These are phyloP conservation scores for Subacronicta megacephala DNA, from an alignment of 2,888 invertebrate genomes.

Conservation along the genomic window DNA sequence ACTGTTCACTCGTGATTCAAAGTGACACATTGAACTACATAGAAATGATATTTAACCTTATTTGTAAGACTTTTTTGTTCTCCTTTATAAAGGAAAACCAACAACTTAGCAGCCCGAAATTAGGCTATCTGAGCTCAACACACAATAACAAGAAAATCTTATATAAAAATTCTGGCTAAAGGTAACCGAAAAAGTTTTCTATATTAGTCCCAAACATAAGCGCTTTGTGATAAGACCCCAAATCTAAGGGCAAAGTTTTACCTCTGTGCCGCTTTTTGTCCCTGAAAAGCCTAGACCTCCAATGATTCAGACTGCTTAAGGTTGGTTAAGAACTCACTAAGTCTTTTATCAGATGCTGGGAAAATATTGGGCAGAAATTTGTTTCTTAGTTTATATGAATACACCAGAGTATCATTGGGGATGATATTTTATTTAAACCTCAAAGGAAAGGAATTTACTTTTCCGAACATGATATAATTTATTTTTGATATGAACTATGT, in stretches of 20 bases:
- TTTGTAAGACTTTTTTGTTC: slow-evolving; percentile 3
- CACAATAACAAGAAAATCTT: slow-evolving; percentile 20
- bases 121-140: slow-evolving; percentile 1
- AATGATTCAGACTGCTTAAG: slow-evolving; percentile 48
- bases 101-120: slow-evolving; percentile 5
- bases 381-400: no score
- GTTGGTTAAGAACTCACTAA: slow-evolving; percentile 24
- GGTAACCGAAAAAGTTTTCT: slow-evolving; percentile 33
- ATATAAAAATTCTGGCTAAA: slow-evolving; percentile 23
- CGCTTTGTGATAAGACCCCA: slow-evolving; percentile 53
- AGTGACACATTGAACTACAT: no score
- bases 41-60: neutral
- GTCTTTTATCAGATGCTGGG: slow-evolving; percentile 29
- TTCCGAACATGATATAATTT: no score
- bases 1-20: no score
- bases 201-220: slow-evolving; percentile 50
- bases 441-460: no score
- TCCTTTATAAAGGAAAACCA: slow-evolving; percentile 14
- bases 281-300: slow-evolving; percentile 50
- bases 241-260: slow-evolving; percentile 55
- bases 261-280: slow-evolving; percentile 50
- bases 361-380: neutral
- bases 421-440: no score
- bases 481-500: no score
- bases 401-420: no score